Base-by-base conservation (phyloP, 2,797 vertebrate genomes). In the Phoebastria nigripes region DNA sequence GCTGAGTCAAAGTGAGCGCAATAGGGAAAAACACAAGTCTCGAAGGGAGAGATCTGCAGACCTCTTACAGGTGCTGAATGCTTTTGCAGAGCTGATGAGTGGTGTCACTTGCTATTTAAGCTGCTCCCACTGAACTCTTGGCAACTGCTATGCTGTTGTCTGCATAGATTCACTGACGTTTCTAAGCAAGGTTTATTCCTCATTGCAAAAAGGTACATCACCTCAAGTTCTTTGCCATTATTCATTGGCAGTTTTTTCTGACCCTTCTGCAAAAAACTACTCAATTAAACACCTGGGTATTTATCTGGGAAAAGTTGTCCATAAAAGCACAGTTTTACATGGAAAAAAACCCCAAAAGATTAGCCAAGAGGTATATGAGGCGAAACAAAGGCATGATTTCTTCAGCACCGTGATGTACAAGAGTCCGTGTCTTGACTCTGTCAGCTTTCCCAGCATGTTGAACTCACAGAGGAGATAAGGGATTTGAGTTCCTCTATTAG, bases 161-260 rank as follows among this genome's bases (percentile, higher is more conserved):
- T 89, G 59, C 0, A 0, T 47, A 82, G 67, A 55, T 28, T 61
- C 63, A 22, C 33, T 58, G 87, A 25, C 0, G 0, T 80, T 80
- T 37, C 54, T 20, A n/a, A 52, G 37, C 76, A 37, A 85, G 54
- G 19, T 51, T 91, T 83, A 51, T 54, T 81, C 72, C 72, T 70
- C 84, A 19, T 19, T 72, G 41, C 25, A 47, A 22, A 71, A 87
- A 74, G 17, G 11, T 17, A 4, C 87, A 67, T 71, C 59, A 37
- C 47, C 63, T 77, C 44, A 0, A 71, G 52, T 33, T 37, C 71
- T 87, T 82, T 74, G 49, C 24, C 10, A 7, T 58, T 22, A 22
- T 58, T 59, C 16, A 15, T 7, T 35, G 41, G 18, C 51, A 83
- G 35, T 1, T n/a, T 63, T 77, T 72, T 28, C 55, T 67, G 24